Base-by-base conservation (phyloP, 2,797 vertebrate genomes). In the Gymnoscopelus microlampas region DNA sequence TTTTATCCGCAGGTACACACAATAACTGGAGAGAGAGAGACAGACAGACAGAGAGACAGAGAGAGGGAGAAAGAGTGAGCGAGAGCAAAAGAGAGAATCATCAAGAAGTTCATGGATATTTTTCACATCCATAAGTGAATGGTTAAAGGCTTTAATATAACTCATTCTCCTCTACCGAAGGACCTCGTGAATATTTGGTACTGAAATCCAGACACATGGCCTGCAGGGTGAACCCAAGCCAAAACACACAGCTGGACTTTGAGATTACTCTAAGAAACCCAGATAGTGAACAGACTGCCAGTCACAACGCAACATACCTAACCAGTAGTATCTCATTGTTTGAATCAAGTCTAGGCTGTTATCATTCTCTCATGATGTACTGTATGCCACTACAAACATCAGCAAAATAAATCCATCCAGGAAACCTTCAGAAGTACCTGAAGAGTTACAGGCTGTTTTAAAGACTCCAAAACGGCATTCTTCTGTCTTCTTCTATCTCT, bases 1-100 rank as follows among this genome's bases (percentile, higher is more conserved):
- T 51, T 91, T 93, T 78, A 96, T 77, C 29, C 93, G 90, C 88
- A 96, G 93, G 85, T 93, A 92, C 82, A 95, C 89, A 15, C 95
- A 96, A 85, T 94, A 96, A 79, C 95, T 95, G 86, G 53, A 84
- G 65, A 51, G 44, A 78, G 26, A 83, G n/a, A 59, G 23, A 47
- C 14, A 61, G 15, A 56, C 35, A 48, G 13, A 32, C 14, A n/a
- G 35, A 62, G 11, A 32, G 39, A 26, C 15, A 47, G 29, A 60
- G 66, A 9, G 12, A 23, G 2, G 23, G n/a, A 67, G 0, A 53
- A 3, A 68, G 5, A 66, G 29, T 49, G 4, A 47, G 9, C 54
- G 14, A 0, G 35, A 66, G 11, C 26, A 1, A n/a, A 2, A 50
- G 24, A 9, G 39, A 44, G 6, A 44, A 9, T 44, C 39, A 44